Base-by-base conservation (phyloP, 2,797 vertebrate species). In the Brachyalestes nurse region DNA sequence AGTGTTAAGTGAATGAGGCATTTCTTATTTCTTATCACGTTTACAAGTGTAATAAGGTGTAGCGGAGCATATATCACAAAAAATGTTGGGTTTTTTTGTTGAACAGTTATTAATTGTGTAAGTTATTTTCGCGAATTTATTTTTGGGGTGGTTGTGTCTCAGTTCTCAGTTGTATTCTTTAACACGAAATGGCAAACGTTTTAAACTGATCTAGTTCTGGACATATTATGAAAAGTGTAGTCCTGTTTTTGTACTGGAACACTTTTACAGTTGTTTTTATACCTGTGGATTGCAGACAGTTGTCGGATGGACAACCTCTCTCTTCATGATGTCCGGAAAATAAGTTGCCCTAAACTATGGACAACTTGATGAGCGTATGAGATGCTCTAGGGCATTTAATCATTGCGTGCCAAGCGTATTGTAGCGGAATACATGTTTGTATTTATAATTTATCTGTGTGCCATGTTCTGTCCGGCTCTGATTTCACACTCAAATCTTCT, bases 191-290 rank as follows among this genome's bases (percentile, higher is more conserved):
- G 12, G 49, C 73, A 88, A 83, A 83, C 89, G 91, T 94, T 93
- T 87, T 81, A 72, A 92, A 90, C 85, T 91, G 86, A 84, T 91
- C 88, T 91, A 90, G 82, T 89, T 92, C 90, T 91, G 85, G 88
- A 90, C 87, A 62, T 82, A 83, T 88, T 86, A 86, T 88, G 82
- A 86, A 91, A 76, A 82, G 90, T 89, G 86, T 90, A 79, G 84
- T 92, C 86, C 88, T 73, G 89, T 88, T 88, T 66, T 82, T 75
- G 85, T 87, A 87, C 80, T 77, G 69, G 88, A 83, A 89, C 89
- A 83, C 89, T 93, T 93, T 93, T 93, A 92, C 88, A 88, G 85
- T 88, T 42, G 58, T 95, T 91, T 95, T 95, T 95, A 93, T 93
- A 94, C 87, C 83, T 88, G 87, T 89, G 85, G 87, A 91, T 94